These are phyloP conservation scores for Macrophya alboannulata DNA, from an alignment of 2,888 invertebrate species.

Conservation along the genomic window DNA sequence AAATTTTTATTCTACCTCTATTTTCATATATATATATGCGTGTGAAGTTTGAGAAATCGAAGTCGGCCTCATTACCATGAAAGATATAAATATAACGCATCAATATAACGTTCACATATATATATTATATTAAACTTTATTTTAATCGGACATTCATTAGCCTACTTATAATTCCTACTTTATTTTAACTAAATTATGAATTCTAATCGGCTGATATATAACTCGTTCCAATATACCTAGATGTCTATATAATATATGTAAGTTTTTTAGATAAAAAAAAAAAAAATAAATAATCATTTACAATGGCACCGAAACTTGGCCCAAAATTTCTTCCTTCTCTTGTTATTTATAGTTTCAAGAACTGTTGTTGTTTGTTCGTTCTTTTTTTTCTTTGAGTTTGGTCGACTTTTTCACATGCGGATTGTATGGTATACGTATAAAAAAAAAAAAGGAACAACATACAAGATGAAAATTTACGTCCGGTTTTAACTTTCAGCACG, in stretches of 20 bases:
- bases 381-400: neutral
- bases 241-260: neutral
- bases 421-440: neutral
- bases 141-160: neutral
- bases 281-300: neutral
- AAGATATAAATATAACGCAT: neutral
- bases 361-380: too few species aligned
- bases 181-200: slow-evolving; percentile 9
- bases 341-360: neutral
- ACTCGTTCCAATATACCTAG: neutral
- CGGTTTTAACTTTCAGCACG: neutral
- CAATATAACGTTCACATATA: neutral
- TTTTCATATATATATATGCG: neutral
- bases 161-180: slow-evolving; percentile 6
- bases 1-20: neutral
- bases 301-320: neutral
- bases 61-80: neutral
- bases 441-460: slow-evolving; percentile 2
- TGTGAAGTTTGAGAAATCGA: slow-evolving; percentile 1
- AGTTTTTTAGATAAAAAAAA: too few species aligned
- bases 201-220: neutral
- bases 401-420: neutral
- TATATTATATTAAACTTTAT: slow-evolving; percentile 6
- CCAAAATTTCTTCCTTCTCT: neutral
- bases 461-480: neutral